Evolutionary conservation across 1,140 invertebrate genomes (phyloP), one percentile per base, ranked within the genome.

Genomic region (Diprion similis): DNA sequence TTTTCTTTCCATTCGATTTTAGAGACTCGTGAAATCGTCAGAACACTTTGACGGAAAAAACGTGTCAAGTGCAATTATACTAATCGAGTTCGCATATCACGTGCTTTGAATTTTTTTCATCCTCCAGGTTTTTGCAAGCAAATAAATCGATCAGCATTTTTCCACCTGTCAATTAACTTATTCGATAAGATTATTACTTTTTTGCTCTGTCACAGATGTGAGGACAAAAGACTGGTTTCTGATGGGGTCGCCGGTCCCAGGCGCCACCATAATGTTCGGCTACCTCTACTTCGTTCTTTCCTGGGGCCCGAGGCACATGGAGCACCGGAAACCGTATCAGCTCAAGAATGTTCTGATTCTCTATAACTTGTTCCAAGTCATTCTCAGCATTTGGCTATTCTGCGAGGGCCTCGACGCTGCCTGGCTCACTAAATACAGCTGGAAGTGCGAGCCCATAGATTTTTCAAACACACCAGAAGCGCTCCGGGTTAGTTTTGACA

Each of bases 201-300:
- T 37, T 37, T 37, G 24, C 2, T 37, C 24, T 37, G 24, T 37
- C 24, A 66, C 84, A 95, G 95, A 96, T 91, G 90, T 90, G 7
- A 91, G 96, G 78, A 95, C 95, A 51, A 94, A 92, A 77, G 91
- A 96, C 76, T 97, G 95, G 95, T 93, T 95, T 75, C 85, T 97
- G 13, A 94, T 97, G 86, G 89, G 90, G 19, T 92, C 93, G 6
- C 95, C 95, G 0, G 85, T 93, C 18, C 94, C 95, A 0, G 94
- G 94, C 0, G 80, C 93, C 6, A 90, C 90, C 45, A 92, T 95
- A 46, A 83, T 95, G 68, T 88, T 91, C 46, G 89, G 92, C 17
- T 95, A 95, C 75, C 82, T 94, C 8, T 94, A 93, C 82, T 94
- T 95, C 79, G 91, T 94, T 1, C 82, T 92, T 11, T 92, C 90